Evolutionary conservation across 2,113 vertebrate genomes (phyloP).

Genomic region (Uropsilus gracilis): DNA sequence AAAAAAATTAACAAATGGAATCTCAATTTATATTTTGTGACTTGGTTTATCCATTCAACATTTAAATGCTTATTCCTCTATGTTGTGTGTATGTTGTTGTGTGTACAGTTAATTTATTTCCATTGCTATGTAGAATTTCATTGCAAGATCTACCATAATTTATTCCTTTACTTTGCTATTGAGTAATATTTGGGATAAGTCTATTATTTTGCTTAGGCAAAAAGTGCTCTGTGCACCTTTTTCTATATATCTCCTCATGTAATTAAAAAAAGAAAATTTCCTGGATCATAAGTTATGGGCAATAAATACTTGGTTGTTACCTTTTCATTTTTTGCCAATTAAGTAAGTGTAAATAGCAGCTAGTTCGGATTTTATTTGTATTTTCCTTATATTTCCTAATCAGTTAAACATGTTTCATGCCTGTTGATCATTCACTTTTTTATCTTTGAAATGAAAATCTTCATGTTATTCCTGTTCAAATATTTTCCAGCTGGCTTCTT

Average conservation of each 20-base stretch:
- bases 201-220: background rate
- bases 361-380: background rate
- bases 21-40: background rate
- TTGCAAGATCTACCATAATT: background rate
- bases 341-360: background rate
- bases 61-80: slow-evolving; percentile 18
- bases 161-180: background rate
- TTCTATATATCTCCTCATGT: background rate
- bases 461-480: background rate
- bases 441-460: background rate
- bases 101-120: no score
- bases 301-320: background rate
- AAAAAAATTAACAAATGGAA: background rate
- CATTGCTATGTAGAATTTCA: background rate
- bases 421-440: background rate
- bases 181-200: background rate
- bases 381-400: slow-evolving; percentile 39
- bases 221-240: background rate
- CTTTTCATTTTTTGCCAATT: slow-evolving; percentile 15
- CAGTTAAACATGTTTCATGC: background rate
- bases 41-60: background rate
- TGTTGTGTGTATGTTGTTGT: no score
- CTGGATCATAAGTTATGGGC: background rate
- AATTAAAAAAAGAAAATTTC: background rate
- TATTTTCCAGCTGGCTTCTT: slow-evolving; percentile 4